Percentiles rank a stretch among this genome's conserved stretches.
These are phyloP conservation scores for Rhagonycha fulva DNA, from an alignment of 2,888 invertebrate species.

Conservation along the genomic window DNA sequence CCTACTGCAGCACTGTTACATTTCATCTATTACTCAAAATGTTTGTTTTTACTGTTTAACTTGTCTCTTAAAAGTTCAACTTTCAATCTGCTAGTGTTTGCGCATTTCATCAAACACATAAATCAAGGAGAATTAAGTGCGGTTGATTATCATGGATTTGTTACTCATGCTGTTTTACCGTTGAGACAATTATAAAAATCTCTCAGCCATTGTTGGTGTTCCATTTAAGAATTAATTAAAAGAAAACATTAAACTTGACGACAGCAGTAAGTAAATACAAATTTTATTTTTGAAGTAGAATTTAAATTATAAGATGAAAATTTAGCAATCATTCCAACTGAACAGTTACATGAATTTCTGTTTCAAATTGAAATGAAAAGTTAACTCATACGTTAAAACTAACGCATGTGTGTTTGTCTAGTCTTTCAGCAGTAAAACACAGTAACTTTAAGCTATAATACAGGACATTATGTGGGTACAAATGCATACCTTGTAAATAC, in stretches of 20 bases:
- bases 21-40: background rate
- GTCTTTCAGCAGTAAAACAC: background rate
- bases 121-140: background rate
- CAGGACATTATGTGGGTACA: no score
- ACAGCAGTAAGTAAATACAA: background rate
- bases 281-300: background rate
- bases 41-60: background rate
- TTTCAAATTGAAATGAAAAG: background rate
- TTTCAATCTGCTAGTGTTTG: background rate
- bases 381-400: background rate
- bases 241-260: background rate
- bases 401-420: background rate
- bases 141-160: background rate
- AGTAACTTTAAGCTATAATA: background rate
- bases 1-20: background rate
- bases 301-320: background rate
- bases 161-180: background rate
- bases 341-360: background rate
- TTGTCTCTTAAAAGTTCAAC: background rate
- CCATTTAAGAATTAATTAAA: background rate
- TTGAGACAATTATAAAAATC: background rate
- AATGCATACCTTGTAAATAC: no score
- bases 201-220: background rate
- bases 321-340: background rate
- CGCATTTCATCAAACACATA: background rate